Base-by-base conservation (phyloP, 2,113 vertebrate species). In the Dromiciops gliroides region DNA sequence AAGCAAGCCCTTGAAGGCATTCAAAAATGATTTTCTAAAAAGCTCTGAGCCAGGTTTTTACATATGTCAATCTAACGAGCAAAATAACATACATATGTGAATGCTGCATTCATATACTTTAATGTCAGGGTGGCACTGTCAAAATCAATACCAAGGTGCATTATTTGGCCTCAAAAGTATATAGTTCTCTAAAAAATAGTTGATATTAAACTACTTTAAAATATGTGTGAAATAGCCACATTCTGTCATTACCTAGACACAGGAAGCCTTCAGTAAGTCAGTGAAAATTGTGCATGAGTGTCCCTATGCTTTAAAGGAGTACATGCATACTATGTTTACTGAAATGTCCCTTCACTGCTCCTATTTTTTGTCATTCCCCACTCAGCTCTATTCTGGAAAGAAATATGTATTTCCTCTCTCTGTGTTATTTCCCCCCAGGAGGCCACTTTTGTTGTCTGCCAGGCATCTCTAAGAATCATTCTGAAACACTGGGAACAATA, bases 11-110 rank as follows among this genome's bases (percentile, higher is more conserved):
- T 12, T 12, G 8, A 98, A 95, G 48, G 47, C 47, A 1, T 92
- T 89, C 94, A 28, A 97, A 96, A 97, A 53, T 3, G 49, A 92
- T 48, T 92, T 97, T 97, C 92, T 49, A 89, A 94, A 88, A 97
- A 94, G 7, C 0, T 92, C 48, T 53, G 26, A 50, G 90, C 67
- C 44, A 53, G 50, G 26, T 51, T 37, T 44, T 83, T 83, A 83
- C 67, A 83, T 75, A 88, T 95, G 53, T 19, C 0, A 48, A 92
- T 50, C 22, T 93, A 83, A 52, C n/a, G 56, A 60, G 28, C 83
- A 48, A 94, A 89, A 56, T 75, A 67, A 93, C 9, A 94, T 49
- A 22, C 2, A 49, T 19, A 4, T 52, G 22, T 37, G 0, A 12
- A 6, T 50, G 91, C 60, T 1, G n/a, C 19, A 83, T 50, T 31